Evolutionary conservation across 2,888 invertebrate species (phyloP), one percentile per base, ranked within the genome.

Genomic region (Branchipolynoe longqiensis): DNA sequence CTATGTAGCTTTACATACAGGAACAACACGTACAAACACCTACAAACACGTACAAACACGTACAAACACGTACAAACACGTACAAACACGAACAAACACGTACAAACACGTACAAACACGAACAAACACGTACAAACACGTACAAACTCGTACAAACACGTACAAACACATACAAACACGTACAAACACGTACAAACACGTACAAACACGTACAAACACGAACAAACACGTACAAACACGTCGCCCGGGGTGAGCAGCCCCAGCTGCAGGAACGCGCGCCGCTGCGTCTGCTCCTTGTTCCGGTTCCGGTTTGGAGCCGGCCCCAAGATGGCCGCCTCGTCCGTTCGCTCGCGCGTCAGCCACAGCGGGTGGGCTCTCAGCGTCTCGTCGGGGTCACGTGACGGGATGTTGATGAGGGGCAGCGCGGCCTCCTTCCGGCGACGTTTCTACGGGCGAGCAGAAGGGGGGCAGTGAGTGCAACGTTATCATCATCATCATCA

Each of bases 161-260:
- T n/a, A n/a, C n/a, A n/a, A n/a, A n/a, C n/a, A n/a, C n/a, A n/a
- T n/a, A n/a, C n/a, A n/a, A n/a, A n/a, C n/a, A n/a, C n/a, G n/a
- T n/a, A n/a, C n/a, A n/a, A n/a, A n/a, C n/a, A n/a, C n/a, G n/a
- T n/a, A n/a, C n/a, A n/a, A n/a, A n/a, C n/a, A n/a, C n/a, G n/a
- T n/a, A n/a, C n/a, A n/a, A n/a, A n/a, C n/a, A n/a, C n/a, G n/a
- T n/a, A n/a, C n/a, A n/a, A n/a, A n/a, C n/a, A n/a, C n/a, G n/a
- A n/a, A n/a, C n/a, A n/a, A n/a, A 2, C 38, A 91, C 92, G 90
- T 89, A 93, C 92, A 89, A 92, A 92, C 0, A 93, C 91, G 86
- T 92, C 92, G 12, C 92, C 92, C 0, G 91, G 88, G 38, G 90
- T 90, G 0, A 93, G 88, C 0, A 90, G 84, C 85, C 92, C 93